A percentile compares a stretch with the other conserved stretches of the same genome.
Conservation (phyloP, 2,888 invertebrate genomes). For the Creontiades dilutus region DNA sequence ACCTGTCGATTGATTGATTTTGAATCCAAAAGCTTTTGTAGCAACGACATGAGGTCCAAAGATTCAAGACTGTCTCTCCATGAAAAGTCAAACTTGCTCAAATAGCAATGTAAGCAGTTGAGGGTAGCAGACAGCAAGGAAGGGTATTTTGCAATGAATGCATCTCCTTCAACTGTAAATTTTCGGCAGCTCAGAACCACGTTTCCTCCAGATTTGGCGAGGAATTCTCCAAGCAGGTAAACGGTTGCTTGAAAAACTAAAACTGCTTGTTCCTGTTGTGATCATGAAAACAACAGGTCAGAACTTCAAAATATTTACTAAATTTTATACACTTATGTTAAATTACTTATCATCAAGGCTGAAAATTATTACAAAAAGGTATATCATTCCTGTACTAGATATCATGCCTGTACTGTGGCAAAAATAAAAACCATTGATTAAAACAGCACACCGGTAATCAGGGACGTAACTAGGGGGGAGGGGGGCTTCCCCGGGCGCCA, state of each 20-base stretch:
- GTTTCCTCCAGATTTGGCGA: constrained; percentile 50
- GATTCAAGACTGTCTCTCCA: constrained; percentile 73
- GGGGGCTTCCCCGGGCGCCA: too few species aligned
- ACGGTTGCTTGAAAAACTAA: constrained; percentile 69
- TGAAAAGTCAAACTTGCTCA: constrained; percentile 67
- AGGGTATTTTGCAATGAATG: constrained; percentile 43
- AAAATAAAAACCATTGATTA: too few species aligned
- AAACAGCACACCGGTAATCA: too few species aligned
- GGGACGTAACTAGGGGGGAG: too few species aligned
- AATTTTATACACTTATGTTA: too few species aligned
- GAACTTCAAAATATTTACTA: too few species aligned
- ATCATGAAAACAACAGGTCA: neutral
- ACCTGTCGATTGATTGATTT: constrained; percentile 61
- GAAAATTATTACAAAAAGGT: too few species aligned
- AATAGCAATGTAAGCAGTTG: constrained; percentile 63
- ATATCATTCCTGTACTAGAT: too few species aligned
- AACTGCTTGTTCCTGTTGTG: constrained; percentile 69
- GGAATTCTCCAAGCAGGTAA: constrained; percentile 67
- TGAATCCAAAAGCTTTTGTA: constrained; percentile 67
- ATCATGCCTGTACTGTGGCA: too few species aligned
- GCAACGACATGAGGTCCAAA: constrained; percentile 51
- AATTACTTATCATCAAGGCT: too few species aligned
- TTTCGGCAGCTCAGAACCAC: neutral
- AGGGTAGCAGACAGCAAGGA: constrained; percentile 66
- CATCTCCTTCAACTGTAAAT: constrained; percentile 30